Conservation (phyloP, 2,888 invertebrate genomes). For the Dasysyrphus tricinctus region DNA sequence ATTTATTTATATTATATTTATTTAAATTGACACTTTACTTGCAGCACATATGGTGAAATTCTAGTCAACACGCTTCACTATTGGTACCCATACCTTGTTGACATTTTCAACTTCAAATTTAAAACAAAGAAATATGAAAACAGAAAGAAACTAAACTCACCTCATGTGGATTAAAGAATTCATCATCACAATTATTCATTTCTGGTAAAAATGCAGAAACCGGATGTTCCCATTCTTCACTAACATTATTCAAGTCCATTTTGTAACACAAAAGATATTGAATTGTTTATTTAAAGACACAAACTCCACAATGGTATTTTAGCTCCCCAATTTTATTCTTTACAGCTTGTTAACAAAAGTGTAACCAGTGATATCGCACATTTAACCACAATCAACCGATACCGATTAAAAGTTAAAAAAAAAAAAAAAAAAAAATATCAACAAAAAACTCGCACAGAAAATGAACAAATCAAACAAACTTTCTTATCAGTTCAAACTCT, state of each 20-base stretch:
- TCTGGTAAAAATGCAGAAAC: slow-evolving; percentile 86
- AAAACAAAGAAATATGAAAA: background rate
- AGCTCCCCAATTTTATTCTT: slow-evolving; percentile 4
- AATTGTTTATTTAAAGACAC: slow-evolving; percentile 32
- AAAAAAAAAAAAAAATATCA: slow-evolving; percentile 8
- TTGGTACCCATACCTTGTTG: background rate
- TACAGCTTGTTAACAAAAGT: slow-evolving; percentile 49
- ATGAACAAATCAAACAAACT: slow-evolving; percentile 37
- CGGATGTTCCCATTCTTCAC: slow-evolving; percentile 86
- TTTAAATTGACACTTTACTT: background rate
- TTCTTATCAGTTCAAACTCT: slow-evolving; percentile 66
- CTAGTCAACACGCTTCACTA: background rate
- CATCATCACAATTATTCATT: slow-evolving; percentile 86
- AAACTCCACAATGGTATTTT: slow-evolving; percentile 22
- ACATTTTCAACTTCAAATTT: background rate
- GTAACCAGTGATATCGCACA: slow-evolving; percentile 46
- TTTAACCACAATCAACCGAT: slow-evolving; percentile 29
- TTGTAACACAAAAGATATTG: slow-evolving; percentile 2
- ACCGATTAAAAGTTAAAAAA: slow-evolving; percentile 9
- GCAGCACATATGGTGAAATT: slow-evolving; percentile 7
- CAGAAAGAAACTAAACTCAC: slow-evolving; percentile 82
- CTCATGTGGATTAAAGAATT: slow-evolving; percentile 86
- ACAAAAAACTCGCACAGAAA: slow-evolving; percentile 32
- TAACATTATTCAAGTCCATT: slow-evolving; percentile 77
- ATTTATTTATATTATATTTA: too few species aligned